Conservation (phyloP, 2,113 vertebrate species). For the Pycnonotus jocosus region DNA sequence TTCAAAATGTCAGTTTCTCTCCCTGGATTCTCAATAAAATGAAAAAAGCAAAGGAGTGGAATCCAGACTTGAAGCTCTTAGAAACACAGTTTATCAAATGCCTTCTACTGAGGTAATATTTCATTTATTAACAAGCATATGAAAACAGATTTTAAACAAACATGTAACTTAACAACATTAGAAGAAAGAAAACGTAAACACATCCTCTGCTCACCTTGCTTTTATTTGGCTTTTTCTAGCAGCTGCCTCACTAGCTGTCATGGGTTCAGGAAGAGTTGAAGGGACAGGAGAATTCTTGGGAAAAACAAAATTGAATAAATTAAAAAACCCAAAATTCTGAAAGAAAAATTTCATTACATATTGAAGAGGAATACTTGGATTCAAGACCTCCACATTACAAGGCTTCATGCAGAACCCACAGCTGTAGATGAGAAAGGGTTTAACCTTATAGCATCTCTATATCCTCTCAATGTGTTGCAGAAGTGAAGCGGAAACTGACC, state of each 20-base stretch:
- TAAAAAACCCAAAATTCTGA: background rate
- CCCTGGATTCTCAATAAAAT: background rate
- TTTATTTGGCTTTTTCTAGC: slow-evolving; percentile 94
- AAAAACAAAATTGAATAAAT: slow-evolving; percentile 42
- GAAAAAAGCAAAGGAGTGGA: background rate
- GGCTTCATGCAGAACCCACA: background rate
- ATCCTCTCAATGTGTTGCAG: background rate
- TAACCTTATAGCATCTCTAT: background rate
- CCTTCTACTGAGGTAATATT: background rate
- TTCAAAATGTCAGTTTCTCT: background rate
- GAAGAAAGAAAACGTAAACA: background rate
- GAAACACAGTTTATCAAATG: background rate
- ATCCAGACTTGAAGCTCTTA: background rate
- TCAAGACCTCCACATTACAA: background rate
- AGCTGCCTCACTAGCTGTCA: slow-evolving; percentile 92
- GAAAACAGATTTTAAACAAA: background rate
- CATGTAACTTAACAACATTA: background rate
- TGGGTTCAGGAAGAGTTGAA: slow-evolving; percentile 87
- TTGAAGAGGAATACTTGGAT: background rate
- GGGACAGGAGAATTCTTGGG: slow-evolving; percentile 87
- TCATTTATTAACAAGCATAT: background rate
- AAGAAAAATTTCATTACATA: slow-evolving; percentile 25
- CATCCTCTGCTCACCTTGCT: slow-evolving; percentile 80
- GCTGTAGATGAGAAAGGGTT: background rate
- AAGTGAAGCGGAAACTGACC: background rate